A percentile compares a stretch with the other conserved stretches of the same genome.
Evolutionary conservation across 2,888 invertebrate genomes (phyloP).

Genomic region (Lapara coniferarum): DNA sequence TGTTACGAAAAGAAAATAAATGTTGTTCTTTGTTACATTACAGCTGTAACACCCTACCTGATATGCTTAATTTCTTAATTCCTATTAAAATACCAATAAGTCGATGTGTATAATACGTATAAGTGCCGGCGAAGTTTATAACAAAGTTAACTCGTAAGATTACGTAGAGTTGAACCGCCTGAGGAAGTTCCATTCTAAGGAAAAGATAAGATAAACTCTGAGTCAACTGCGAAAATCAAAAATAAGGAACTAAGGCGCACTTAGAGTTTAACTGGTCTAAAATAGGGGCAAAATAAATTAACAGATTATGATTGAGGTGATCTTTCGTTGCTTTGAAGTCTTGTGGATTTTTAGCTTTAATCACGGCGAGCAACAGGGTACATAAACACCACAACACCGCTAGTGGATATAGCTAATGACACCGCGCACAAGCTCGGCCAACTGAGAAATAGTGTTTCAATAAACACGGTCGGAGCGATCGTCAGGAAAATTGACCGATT

Average conservation of each 20-base stretch:
- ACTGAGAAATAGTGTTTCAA: constrained; percentile 80
- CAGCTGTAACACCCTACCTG: background rate
- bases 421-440: constrained; percentile 60
- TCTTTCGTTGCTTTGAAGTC: constrained; percentile 10
- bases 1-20: constrained; percentile 23
- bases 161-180: constrained; percentile 24
- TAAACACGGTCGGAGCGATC: constrained; percentile 76
- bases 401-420: constrained; percentile 57
- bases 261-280: constrained; percentile 12
- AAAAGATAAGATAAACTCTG: constrained; percentile 30
- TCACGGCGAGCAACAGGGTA: constrained; percentile 33
- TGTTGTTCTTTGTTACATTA: constrained; percentile 2
- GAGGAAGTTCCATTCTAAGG: constrained; percentile 26
- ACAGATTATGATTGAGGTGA: constrained; percentile 6
- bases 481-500: constrained; percentile 82
- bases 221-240: constrained; percentile 22
- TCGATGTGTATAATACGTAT: constrained; percentile 14
- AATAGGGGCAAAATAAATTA: constrained; percentile 10
- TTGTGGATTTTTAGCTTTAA: constrained; percentile 15
- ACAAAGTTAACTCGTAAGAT: constrained; percentile 26
- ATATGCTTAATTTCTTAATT: constrained; percentile 13
- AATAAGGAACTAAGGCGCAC: constrained; percentile 19
- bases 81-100: constrained; percentile 8
- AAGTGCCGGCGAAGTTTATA: constrained; percentile 17
- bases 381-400: constrained; percentile 36